phyloP scores from a whole-genome alignment of 2,113 vertebrate species.

The Sylvietta virens region DNA sequence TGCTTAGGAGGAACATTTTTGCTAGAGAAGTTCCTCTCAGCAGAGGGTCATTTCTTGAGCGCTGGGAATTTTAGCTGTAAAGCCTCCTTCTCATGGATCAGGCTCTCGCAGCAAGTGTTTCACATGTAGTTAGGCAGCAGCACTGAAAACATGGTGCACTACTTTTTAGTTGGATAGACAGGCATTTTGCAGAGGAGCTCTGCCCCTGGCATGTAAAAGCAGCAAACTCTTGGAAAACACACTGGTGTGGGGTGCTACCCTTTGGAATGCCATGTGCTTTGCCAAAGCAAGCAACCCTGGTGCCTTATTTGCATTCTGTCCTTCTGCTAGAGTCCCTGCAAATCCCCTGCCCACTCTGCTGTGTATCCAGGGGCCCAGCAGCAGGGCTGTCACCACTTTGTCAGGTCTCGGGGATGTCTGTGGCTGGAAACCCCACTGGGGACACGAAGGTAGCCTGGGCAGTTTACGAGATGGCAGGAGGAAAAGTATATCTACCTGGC shows the following conservation, averaged over 20 bases:
- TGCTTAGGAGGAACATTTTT: background rate
- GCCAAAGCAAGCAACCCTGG: background rate
- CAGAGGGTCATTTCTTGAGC: background rate
- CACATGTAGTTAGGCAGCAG: background rate
- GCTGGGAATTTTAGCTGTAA: background rate
- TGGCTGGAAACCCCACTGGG: fast-evolving
- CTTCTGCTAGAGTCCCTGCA: background rate
- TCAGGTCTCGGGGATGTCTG: background rate
- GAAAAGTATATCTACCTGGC: background rate
- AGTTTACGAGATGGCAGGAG: background rate
- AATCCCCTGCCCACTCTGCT: background rate
- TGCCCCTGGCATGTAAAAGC: background rate
- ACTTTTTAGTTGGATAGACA: background rate
- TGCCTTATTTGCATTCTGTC: background rate
- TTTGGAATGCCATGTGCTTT: fast-evolving
- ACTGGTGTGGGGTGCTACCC: fast-evolving
- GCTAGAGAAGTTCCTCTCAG: background rate
- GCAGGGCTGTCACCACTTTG: background rate
- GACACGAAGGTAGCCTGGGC: background rate
- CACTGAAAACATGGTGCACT: background rate
- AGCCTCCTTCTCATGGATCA: background rate
- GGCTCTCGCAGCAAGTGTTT: background rate
- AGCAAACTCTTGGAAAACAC: background rate
- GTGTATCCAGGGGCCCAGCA: fast-evolving
- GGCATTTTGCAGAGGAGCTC: background rate